Conservation (phyloP, 2,888 invertebrate genomes). For the Aphidius colemani region DNA sequence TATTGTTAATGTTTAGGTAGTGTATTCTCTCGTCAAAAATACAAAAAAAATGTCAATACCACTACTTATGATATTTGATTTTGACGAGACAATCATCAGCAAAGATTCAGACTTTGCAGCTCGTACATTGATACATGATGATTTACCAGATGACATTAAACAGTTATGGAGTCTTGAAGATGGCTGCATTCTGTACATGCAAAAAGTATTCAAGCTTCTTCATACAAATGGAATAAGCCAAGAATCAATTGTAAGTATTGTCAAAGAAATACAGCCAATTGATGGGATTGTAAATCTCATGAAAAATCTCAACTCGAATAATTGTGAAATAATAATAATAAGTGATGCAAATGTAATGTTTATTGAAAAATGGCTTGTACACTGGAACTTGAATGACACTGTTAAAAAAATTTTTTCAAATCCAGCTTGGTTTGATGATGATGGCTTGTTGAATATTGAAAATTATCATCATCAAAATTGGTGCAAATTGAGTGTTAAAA, state of each 20-base stretch:
- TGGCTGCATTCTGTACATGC: constrained; percentile 79
- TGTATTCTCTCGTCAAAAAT: too few species aligned
- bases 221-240: constrained; percentile 63
- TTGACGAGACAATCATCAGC: constrained; percentile 78
- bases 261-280: constrained; percentile 66
- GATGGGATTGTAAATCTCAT: constrained; percentile 68
- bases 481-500: constrained; percentile 72
- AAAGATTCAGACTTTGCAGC: constrained; percentile 75
- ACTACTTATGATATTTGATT: constrained; percentile 73
- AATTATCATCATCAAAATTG: constrained; percentile 73
- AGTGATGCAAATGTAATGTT: constrained; percentile 80
- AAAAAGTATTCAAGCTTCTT: constrained; percentile 69
- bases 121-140: constrained; percentile 66
- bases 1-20: too few species aligned
- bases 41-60: constrained; percentile 42
- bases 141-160: constrained; percentile 64
- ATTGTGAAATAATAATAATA: constrained; percentile 72
- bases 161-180: constrained; percentile 63
- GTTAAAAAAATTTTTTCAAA: constrained; percentile 70
- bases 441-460: constrained; percentile 65
- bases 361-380: constrained; percentile 69
- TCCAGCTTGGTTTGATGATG: constrained; percentile 68
- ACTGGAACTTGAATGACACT: constrained; percentile 59
- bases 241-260: constrained; percentile 62
- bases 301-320: constrained; percentile 57